A percentile compares a stretch with the other conserved stretches of the same genome.
phyloP scores from a whole-genome alignment of 2,113 vertebrate genomes.

The Lynx canadensis region DNA sequence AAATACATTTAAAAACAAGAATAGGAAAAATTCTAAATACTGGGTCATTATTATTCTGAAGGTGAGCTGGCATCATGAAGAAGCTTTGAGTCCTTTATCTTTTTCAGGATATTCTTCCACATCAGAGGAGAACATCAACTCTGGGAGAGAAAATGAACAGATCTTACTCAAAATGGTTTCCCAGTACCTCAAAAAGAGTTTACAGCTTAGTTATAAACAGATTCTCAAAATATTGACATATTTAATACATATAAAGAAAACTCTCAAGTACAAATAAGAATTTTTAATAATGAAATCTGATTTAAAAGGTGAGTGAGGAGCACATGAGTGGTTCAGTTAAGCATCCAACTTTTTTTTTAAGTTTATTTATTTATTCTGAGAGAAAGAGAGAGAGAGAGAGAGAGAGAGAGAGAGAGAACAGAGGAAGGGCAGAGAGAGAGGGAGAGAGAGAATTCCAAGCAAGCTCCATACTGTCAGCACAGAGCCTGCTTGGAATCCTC shows the following conservation, averaged over 20 bases:
- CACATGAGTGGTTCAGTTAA: too few species aligned
- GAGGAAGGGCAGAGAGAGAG: too few species aligned
- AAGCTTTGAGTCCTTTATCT: slow-evolving; percentile 87
- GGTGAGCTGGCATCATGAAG: slow-evolving; percentile 74
- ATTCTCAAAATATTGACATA: background rate
- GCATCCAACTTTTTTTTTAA: too few species aligned
- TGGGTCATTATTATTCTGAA: slow-evolving; percentile 56
- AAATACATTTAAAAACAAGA: slow-evolving; percentile 82
- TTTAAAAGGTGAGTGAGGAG: background rate
- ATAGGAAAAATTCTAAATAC: slow-evolving; percentile 39
- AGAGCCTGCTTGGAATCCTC: too few species aligned
- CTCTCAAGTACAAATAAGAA: background rate
- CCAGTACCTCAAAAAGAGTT: background rate
- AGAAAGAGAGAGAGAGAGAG: too few species aligned
- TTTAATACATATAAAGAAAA: background rate
- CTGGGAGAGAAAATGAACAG: slow-evolving; percentile 79
- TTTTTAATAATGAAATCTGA: slow-evolving; percentile 19
- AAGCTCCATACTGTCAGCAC: too few species aligned
- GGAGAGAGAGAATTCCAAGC: too few species aligned
- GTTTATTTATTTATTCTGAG: too few species aligned
- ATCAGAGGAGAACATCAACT: slow-evolving; percentile 90
- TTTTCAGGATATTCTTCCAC: slow-evolving; percentile 86
- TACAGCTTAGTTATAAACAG: background rate
- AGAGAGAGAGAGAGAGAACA: too few species aligned
- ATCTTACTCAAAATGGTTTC: slow-evolving; percentile 24